Base-by-base conservation (phyloP, 2,888 invertebrate genomes). In the Synanthedon andrenaeformis region DNA sequence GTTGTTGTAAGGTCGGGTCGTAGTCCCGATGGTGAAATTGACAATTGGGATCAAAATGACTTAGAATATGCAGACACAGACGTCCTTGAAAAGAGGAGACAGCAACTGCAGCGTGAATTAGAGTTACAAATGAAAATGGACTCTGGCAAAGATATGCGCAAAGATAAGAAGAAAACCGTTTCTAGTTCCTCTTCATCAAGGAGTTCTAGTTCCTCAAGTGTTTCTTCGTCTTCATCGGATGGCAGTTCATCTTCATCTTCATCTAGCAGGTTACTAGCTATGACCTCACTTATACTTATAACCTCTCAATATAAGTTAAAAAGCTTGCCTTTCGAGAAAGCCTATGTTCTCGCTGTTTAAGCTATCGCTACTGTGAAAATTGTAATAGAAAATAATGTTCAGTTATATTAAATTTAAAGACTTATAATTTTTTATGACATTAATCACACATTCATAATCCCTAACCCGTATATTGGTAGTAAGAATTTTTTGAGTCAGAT, bases 21-120 rank as follows among this genome's bases (percentile, higher is more conserved):
- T 71, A 91, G 91, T 68, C 91, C 91, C 54, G 92, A 91, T 64
- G 86, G 81, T 62, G 91, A 92, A 74, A 91, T 92, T 81, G 92
- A 92, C 72, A 91, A 91, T 74, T 93, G 93, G 93, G 92, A 93
- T 76, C 93, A 92, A 76, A 92, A 91, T 70, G 92, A 93, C 82
- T 78, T 94, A 80, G 94, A 94, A 75, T 93, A 93, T 85, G 93
- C 93, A 59, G 94, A 94, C 81, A 93, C 94, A 58, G 93, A 93
- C 74, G 92, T 91, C 61, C 86, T 94, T 70, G 94, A 94, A 77
- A 92, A 92, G 75, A 89, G 93, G 63, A 87, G 94, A 59, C 91
- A 91, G 70, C 91, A 93, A 70, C 84, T 94, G 68, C 93, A 94
- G 74, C 89, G 93, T 66, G 93, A 94, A 86, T 84, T 94, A 76